phyloP scores from a whole-genome alignment of 1,140 invertebrate species.

The Drosophila littoralis region DNA sequence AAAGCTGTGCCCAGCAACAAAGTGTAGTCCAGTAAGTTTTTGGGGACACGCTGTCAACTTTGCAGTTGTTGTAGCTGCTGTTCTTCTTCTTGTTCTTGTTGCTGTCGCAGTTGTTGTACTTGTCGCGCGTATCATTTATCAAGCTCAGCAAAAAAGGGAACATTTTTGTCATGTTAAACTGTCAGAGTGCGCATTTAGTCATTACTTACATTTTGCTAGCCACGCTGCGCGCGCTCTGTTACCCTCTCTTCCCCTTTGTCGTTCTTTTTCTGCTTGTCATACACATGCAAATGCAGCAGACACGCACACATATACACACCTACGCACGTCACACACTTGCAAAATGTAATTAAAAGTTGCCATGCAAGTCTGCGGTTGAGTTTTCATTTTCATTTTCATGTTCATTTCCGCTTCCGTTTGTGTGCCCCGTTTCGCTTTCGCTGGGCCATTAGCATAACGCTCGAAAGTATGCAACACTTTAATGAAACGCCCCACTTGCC shows the following conservation, averaged over 20 bases:
- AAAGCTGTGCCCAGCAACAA: constrained; percentile 41
- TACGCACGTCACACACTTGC: constrained; percentile 57
- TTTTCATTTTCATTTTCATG: constrained; percentile 41
- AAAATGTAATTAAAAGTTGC: constrained; percentile 79
- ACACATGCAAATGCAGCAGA: constrained; percentile 57
- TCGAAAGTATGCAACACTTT: constrained; percentile 72
- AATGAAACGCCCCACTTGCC: constrained; percentile 58
- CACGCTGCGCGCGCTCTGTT: constrained; percentile 14
- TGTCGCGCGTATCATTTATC: constrained; percentile 71
- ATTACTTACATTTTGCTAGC: constrained; percentile 75
- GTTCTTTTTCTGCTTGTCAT: constrained; percentile 46
- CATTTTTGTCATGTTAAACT: constrained; percentile 82
- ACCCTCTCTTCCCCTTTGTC: constrained; percentile 45
- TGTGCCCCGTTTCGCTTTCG: not conserved
- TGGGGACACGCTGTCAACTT: constrained; percentile 42
- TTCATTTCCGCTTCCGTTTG: constrained; percentile 31
- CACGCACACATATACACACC: constrained; percentile 30
- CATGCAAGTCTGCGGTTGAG: constrained; percentile 77
- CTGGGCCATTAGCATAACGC: constrained; percentile 66
- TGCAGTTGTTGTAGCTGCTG: constrained; percentile 19
- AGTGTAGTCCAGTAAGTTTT: constrained; percentile 58
- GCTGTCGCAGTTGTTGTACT: constrained; percentile 10
- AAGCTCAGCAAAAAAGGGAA: constrained; percentile 76
- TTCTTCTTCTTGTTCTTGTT: constrained; percentile 9
- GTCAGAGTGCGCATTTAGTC: constrained; percentile 82